A percentile compares a stretch with the other conserved stretches of the same genome.
Conservation (phyloP, 2,888 invertebrate species). For the Sipha maydis region DNA sequence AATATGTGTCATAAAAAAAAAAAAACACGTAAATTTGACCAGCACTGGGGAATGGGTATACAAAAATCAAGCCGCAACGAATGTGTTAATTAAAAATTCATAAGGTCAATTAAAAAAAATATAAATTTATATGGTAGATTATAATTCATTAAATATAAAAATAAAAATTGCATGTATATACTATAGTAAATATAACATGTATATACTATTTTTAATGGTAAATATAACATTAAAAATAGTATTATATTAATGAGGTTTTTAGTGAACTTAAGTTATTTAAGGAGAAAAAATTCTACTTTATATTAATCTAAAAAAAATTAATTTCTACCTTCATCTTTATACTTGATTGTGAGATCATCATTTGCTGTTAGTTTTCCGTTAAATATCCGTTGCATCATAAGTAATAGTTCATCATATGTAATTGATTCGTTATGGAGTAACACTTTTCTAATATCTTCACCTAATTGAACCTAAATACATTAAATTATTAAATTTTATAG, state of each 20-base stretch:
- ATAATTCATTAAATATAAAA: not conserved
- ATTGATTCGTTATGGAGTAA: constrained; percentile 80
- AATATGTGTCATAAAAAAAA: too few species aligned
- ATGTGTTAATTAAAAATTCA: too few species aligned
- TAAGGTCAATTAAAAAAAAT: not conserved
- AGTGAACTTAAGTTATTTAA: not conserved
- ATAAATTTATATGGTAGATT: not conserved
- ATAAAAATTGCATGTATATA: too few species aligned
- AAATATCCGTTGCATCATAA: constrained; percentile 80
- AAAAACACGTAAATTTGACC: too few species aligned
- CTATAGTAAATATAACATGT: too few species aligned
- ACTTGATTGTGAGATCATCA: constrained; percentile 78
- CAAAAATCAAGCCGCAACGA: too few species aligned
- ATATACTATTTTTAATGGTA: too few species aligned
- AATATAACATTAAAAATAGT: too few species aligned
- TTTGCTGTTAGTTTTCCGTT: constrained; percentile 73
- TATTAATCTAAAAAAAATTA: not conserved
- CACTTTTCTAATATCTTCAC: constrained; percentile 76
- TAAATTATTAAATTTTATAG: not conserved
- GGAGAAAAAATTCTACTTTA: not conserved
- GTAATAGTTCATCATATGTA: constrained; percentile 76
- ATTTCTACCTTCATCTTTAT: constrained; percentile 76
- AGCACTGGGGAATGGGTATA: too few species aligned
- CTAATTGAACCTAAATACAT: constrained; percentile 71
- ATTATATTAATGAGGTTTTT: too few species aligned